Evolutionary conservation across 2,888 invertebrate species (phyloP), one percentile per base, ranked within the genome.

Genomic region (Drosophila buzzatii): DNA sequence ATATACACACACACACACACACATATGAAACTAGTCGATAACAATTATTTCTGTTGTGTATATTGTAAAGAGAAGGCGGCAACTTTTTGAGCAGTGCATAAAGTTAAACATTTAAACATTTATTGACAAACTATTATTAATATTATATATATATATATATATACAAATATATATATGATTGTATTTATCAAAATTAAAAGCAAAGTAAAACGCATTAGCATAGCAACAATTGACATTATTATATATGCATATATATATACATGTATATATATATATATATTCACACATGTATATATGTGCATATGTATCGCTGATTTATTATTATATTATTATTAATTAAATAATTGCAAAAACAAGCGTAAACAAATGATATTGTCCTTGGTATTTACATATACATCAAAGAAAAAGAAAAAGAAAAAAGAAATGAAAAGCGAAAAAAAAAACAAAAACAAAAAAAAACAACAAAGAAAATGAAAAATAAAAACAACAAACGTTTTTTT

Each of bases 341-440:
- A 91, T 89, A 79, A 91, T 88, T 90, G 82, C 90, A 81, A 89
- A 81, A 81, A 77, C 81, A 79, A 79, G 77, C 73, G 67, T 87
- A 87, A 89, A 81, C 90, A 91, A 91, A 89, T 90, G 85, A 91
- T 89, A 91, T 91, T 91, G 91, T 91, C 91, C 91, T 91, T 91
- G 91, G 91, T 91, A 92, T 91, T 92, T 91, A 92, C 91, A 91
- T 90, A 91, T 91, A 91, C 89, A 91, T 84, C 86, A 71, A 81
- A 71, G 71, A 76, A 77, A 76, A 70, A 73, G 63, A 3, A 8
- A 37, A 67, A 76, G 75, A 76, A 68, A 68, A 68, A n/a, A 41
- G 27, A 42, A 65, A 70, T 59, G 72, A 65, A 77, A 73, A 72
- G 67, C 73, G 77, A 81, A 68, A 83, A 81, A 68, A 33, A 42